Conservation (phyloP, 2,797 vertebrate genomes). For the Propithecus deckenii region DNA sequence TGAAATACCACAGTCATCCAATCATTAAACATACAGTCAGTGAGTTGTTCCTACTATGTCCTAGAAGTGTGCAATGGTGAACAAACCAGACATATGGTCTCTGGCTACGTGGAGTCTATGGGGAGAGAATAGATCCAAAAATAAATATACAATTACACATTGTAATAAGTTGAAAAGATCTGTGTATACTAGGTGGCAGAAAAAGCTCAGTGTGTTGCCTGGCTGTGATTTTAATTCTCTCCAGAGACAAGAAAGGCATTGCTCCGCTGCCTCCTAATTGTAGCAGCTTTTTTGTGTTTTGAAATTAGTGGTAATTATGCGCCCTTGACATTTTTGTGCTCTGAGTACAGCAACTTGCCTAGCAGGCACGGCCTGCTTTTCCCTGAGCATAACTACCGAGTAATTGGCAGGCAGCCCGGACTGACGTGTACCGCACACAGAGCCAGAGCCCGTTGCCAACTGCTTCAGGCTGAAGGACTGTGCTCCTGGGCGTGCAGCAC, state of each 20-base stretch:
- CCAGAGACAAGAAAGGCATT: not conserved
- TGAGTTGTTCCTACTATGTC: not conserved
- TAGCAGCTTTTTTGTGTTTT: slow-evolving; percentile 6
- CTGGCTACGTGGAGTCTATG: not conserved
- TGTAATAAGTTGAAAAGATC: not conserved
- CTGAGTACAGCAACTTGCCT: not conserved
- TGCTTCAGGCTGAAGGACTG: not conserved
- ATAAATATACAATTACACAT: not conserved
- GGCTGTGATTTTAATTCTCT: not conserved
- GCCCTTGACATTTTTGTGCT: slow-evolving; percentile 4
- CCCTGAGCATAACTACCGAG: not conserved
- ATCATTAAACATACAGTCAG: not conserved
- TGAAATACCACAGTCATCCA: not conserved
- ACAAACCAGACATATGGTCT: not conserved
- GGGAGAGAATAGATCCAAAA: not conserved
- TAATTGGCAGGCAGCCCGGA: not conserved
- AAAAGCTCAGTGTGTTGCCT: not conserved
- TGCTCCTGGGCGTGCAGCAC: not conserved
- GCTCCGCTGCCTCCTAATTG: not conserved
- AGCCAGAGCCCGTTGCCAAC: not conserved
- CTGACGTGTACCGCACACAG: rapidly evolving
- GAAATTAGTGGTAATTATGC: not conserved
- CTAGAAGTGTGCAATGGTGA: not conserved
- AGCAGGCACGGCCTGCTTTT: not conserved
- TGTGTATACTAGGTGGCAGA: not conserved